Evolutionary conservation across 2,888 invertebrate species (phyloP).

Genomic region (Drosophila colorata): DNA sequence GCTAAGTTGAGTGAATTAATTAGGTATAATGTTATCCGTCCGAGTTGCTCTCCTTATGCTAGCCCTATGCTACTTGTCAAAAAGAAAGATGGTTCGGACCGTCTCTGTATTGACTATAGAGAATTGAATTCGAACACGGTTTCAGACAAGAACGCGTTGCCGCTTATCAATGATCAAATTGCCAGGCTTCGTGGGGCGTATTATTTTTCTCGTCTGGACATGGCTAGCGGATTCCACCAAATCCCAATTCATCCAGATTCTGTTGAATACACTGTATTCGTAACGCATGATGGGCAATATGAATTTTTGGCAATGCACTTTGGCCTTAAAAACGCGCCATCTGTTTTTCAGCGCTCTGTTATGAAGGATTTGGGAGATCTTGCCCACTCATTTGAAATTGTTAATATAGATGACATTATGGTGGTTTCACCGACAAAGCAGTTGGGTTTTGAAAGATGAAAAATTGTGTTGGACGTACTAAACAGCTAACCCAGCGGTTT

Average conservation of each 20-base stretch:
- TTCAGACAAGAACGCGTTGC: conserved; percentile 5
- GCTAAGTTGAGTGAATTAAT: no score
- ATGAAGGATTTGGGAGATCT: no score
- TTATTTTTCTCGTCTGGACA: conserved; percentile 2
- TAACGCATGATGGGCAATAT: no score
- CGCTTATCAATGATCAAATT: conserved; percentile 5
- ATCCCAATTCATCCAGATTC: no score
- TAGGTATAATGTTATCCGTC: neutral
- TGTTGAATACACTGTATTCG: no score
- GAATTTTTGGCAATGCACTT: conserved; percentile 5
- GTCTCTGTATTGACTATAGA: conserved; percentile 3
- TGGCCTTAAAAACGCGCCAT: conserved; percentile 2
- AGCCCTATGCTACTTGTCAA: conserved; percentile 7
- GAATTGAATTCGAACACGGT: conserved; percentile 4
- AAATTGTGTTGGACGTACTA: neutral
- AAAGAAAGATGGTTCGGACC: conserved; percentile 1
- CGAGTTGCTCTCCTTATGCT: conserved; percentile 4
- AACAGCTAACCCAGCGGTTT: no score
- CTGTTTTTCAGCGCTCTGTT: no score
- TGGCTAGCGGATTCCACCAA: no score
- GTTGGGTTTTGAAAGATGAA: neutral
- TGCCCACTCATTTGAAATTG: no score
- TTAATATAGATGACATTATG: no score
- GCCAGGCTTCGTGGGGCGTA: neutral
- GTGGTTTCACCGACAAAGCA: no score